phyloP scores from a whole-genome alignment of 2,888 invertebrate genomes.

The Synanthedon tipuliformis region DNA sequence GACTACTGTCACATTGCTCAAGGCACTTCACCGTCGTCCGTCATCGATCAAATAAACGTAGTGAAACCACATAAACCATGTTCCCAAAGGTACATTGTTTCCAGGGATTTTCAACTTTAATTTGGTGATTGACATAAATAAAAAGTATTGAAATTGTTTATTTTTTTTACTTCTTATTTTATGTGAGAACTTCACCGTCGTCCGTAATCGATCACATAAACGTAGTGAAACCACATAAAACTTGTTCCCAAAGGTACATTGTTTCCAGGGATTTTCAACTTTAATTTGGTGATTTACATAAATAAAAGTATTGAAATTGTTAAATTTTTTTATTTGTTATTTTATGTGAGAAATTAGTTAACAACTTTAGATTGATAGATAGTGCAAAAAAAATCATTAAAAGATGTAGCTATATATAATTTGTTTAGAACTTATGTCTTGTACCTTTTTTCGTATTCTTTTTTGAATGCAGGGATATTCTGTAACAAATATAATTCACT shows the following conservation, averaged over 20 bases:
- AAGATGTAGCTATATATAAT: too few relatives aligned
- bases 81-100: constrained; percentile 31
- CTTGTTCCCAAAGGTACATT: constrained; percentile 26
- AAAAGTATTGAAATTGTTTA: too few relatives aligned
- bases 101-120: constrained; percentile 22
- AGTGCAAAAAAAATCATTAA: too few relatives aligned
- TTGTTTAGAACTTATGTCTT: too few relatives aligned
- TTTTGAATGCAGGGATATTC: constrained; percentile 23
- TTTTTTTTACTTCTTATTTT: too few relatives aligned
- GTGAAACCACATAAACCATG: constrained; percentile 32
- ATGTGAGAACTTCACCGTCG: constrained; percentile 25
- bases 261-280: constrained; percentile 34
- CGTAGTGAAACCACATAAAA: constrained; percentile 25
- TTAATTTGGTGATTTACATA: not conserved
- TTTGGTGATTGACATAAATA: not conserved
- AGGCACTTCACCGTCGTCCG: constrained; percentile 45
- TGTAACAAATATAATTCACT: constrained; percentile 10
- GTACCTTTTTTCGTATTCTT: constrained; percentile 24
- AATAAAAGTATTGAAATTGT: too few relatives aligned
- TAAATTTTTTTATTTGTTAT: too few relatives aligned
- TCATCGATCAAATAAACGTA: constrained; percentile 43
- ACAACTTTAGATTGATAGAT: too few relatives aligned
- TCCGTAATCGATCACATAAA: constrained; percentile 48
- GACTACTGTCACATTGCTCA: constrained; percentile 56
- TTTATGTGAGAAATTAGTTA: too few relatives aligned